These are phyloP conservation scores for Eufriesea mexicana DNA, from an alignment of 1,140 invertebrate species.

Conservation along the genomic window DNA sequence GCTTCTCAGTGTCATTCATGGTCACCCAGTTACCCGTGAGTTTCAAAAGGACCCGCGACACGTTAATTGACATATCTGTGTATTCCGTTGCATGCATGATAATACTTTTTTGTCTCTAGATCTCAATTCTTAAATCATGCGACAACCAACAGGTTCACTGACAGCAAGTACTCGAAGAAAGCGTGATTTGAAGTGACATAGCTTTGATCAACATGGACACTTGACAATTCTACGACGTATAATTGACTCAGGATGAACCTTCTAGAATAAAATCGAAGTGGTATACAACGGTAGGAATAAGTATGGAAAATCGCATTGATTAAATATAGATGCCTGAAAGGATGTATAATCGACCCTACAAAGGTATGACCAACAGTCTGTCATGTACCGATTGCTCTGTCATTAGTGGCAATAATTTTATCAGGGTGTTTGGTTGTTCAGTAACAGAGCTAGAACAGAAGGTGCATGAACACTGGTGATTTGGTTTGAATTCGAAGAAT, in stretches of 20 bases:
- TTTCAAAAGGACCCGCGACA: slow-evolving; percentile 33
- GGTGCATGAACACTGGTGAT: no score
- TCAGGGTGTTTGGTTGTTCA: no score
- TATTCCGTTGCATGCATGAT: neutral
- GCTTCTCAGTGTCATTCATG: slow-evolving; percentile 5
- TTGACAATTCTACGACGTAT: neutral
- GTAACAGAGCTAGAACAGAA: no score
- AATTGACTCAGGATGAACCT: no score
- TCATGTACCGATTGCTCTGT: neutral
- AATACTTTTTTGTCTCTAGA: neutral
- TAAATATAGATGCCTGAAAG: neutral
- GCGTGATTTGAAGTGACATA: neutral
- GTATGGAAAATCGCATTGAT: neutral
- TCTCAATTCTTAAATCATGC: neutral
- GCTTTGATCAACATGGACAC: slow-evolving; percentile 24
- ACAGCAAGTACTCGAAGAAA: neutral
- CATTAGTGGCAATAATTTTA: neutral
- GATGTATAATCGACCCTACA: neutral
- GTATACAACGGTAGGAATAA: accelerated
- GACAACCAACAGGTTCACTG: neutral
- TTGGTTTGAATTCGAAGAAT: no score
- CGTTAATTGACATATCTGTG: neutral
- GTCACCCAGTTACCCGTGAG: slow-evolving; percentile 48
- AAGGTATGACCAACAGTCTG: neutral
- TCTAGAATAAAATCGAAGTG: no score